These are phyloP conservation scores for Micromys minutus DNA, from an alignment of 2,113 vertebrate genomes.

Conservation along the genomic window DNA sequence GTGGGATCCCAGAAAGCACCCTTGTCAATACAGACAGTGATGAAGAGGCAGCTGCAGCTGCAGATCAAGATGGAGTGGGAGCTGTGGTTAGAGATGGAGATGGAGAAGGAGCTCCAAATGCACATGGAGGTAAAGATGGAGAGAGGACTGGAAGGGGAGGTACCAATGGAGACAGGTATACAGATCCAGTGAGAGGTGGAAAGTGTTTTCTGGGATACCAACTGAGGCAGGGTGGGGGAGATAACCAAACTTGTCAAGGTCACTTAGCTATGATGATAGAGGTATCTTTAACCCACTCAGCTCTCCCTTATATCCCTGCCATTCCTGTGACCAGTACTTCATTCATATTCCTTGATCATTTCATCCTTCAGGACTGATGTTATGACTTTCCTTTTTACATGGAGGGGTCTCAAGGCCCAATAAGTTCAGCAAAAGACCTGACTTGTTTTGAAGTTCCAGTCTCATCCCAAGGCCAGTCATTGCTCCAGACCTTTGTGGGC, in stretches of 20 bases:
- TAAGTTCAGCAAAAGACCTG: background rate
- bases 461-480: background rate
- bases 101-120: background rate
- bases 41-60: background rate
- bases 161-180: background rate
- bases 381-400: background rate
- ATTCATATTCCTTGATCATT: slow-evolving; percentile 11
- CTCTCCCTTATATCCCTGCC: background rate
- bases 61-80: background rate
- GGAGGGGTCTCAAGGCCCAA: background rate
- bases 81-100: background rate
- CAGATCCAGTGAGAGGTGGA: background rate
- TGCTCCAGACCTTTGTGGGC: background rate
- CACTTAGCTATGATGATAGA: background rate
- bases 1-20: background rate
- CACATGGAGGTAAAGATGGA: background rate
- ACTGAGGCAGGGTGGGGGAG: background rate
- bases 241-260: background rate
- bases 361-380: background rate
- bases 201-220: background rate
- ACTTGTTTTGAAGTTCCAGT: background rate
- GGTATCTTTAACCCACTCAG: background rate
- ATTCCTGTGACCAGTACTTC: background rate
- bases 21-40: background rate
- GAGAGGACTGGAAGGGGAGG: background rate